phyloP scores from a whole-genome alignment of 1,140 invertebrate genomes.

The Branchinecta lynchi region DNA sequence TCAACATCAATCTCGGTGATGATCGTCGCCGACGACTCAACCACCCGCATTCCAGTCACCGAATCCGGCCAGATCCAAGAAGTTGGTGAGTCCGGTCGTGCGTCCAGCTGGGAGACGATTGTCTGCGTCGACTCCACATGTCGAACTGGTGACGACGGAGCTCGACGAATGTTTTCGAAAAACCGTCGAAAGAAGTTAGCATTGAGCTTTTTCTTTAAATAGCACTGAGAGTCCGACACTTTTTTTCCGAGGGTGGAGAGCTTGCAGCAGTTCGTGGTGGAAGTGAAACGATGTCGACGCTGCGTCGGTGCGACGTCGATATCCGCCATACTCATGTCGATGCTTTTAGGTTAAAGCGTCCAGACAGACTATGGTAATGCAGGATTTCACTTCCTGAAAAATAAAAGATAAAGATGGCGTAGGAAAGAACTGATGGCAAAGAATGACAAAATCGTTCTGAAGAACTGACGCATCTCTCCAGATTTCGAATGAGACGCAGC shows the following conservation, averaged over 20 bases:
- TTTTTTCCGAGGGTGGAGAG: neutral
- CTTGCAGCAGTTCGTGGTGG: neutral
- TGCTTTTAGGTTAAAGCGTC: no score
- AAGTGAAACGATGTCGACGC: constrained; percentile 1
- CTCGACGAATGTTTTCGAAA: neutral
- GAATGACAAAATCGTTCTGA: no score
- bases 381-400: no score
- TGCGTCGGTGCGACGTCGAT: neutral
- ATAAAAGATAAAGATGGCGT: no score
- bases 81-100: neutral
- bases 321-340: neutral
- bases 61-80: neutral
- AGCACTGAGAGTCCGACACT: neutral
- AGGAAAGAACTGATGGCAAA: no score
- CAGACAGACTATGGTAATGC: no score
- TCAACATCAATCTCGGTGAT: neutral
- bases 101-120: neutral
- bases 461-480: no score
- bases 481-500: no score
- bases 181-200: neutral
- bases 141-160: constrained; percentile 1
- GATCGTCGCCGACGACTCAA: neutral
- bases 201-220: constrained; percentile 2
- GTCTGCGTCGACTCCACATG: neutral
- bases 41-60: neutral